Base-by-base conservation (phyloP, 2,888 invertebrate species). In the Chaetogeoica ovagalla region DNA sequence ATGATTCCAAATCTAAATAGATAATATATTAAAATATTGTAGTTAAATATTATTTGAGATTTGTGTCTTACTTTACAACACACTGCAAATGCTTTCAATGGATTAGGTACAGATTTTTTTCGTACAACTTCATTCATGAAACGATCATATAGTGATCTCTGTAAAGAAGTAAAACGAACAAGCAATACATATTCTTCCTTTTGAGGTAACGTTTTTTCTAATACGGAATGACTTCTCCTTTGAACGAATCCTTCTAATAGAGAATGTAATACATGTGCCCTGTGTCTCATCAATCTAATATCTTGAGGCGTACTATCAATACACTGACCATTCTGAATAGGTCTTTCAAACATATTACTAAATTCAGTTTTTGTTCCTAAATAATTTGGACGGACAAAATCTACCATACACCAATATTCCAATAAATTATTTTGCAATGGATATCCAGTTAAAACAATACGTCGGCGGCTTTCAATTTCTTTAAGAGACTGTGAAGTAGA, bases 341-440 rank as follows among this genome's bases (percentile, higher is more conserved):
- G 99, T 19, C 97, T 89, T 86, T 98, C 98, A 86, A 99, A 99
- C 97, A 98, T 98, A 86, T 98, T 97, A 85, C 94, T 93, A 86
- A 99, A 99, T 87, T 98, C 97, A 0, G 96, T 95, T 86, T 97
- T 96, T 37, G 95, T 95, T 82, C 98, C 99, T 60, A 99, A 89
- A 87, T 96, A 98, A 88, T 97, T 97, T 0, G 99, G 99, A 37
- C 98, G 90, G 0, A 98, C 98, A 87, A 98, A 99, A 86, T 99
- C 98, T 0, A 98, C 97, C 98, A 98, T 98, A 86, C 98, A 98
- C 97, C 97, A 97, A 86, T 97, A 97, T 86, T 96, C 97, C 81
- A 96, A 88, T 23, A 99, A 88, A 87, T 99, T 99, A 87, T 99
- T 99, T 87, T 99, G 99, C 17, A 99, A 88, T 0, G 99, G 99